Base-by-base conservation (phyloP, 2,888 invertebrate genomes). In the Ischnura elegans region DNA sequence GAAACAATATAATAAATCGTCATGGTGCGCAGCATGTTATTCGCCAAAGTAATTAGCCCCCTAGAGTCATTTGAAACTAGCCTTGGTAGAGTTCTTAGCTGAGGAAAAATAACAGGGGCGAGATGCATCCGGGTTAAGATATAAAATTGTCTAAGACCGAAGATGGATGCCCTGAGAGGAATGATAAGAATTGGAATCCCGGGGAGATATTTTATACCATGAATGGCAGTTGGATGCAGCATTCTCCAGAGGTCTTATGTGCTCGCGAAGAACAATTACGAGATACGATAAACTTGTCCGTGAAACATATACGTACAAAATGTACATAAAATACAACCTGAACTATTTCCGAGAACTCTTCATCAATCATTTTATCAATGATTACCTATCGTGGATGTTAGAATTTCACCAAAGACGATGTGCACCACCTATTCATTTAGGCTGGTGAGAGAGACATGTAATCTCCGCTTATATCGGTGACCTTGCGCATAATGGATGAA, bases 121-220 rank as follows among this genome's bases (percentile, higher is more conserved):
- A 10, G 76, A 76, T 76, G 36, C 13, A 76, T 76, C 76, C 76
- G 76, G 76, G 76, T 76, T 36, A 6, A 76, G 4, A 36, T 36
- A 76, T 10, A 36, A 76, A 76, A n/a, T n/a, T n/a, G n/a, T n/a
- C n/a, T n/a, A n/a, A 76, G 25, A 29, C 76, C 36, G 0, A 36
- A 76, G 36, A 76, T 36, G 29, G 76, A 76, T 76, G 76, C 29
- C 0, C 76, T 36, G 36, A 36, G 36, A 36, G 76, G 76, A 76
- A 76, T 76, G 76, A 76, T 61, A 61, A 76, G 76, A 76, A 76
- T 76, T 76, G 6, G 76, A 10, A 36, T 36, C 76, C 76, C n/a
- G n/a, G n/a, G 76, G 61, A 36, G 76, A 36, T 36, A 36, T 21
- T 61, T 76, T 36, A 76, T 36, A 76, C 76, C 76, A 36, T 76